These are phyloP conservation scores for Monochamus alternatus DNA, from an alignment of 2,888 invertebrate species.

Conservation along the genomic window DNA sequence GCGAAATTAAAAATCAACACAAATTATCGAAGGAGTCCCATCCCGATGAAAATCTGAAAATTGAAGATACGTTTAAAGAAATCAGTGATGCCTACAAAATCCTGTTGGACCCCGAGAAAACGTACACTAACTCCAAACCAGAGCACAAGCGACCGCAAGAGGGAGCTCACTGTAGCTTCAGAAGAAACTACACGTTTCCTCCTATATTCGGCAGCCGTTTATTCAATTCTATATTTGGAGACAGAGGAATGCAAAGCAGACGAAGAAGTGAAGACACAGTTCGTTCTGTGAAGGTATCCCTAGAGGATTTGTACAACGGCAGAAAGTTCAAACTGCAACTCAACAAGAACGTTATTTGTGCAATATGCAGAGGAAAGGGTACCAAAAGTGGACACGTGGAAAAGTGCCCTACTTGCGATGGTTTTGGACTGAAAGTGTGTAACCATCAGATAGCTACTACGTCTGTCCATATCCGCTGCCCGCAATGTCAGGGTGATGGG, in stretches of 20 bases:
- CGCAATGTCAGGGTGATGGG: constrained; percentile 80
- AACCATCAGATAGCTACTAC: constrained; percentile 80
- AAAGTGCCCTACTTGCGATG: constrained; percentile 83
- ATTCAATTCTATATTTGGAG: constrained; percentile 74
- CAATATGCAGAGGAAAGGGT: constrained; percentile 84
- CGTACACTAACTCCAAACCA: constrained; percentile 87
- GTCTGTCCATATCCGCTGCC: constrained; percentile 78
- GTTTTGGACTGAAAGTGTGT: constrained; percentile 83
- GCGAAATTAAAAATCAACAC: constrained; percentile 95
- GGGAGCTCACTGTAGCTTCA: constrained; percentile 72
- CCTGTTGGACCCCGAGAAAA: constrained; percentile 90
- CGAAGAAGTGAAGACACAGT: constrained; percentile 88
- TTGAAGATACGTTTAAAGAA: constrained; percentile 96
- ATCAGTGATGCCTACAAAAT: constrained; percentile 97
- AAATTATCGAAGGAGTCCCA: constrained; percentile 95
- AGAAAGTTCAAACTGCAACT: constrained; percentile 88
- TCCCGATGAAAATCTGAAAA: constrained; percentile 91
- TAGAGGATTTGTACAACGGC: constrained; percentile 94
- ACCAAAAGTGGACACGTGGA: constrained; percentile 79
- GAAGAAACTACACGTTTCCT: constrained; percentile 80
- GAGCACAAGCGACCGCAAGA: constrained; percentile 93
- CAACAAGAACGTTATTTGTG: constrained; percentile 87
- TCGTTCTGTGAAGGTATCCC: constrained; percentile 86
- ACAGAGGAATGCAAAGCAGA: constrained; percentile 72
- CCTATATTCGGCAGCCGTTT: constrained; percentile 81